phyloP scores from a whole-genome alignment of 1,140 invertebrate genomes.

The Drosophila melanogaster region DNA sequence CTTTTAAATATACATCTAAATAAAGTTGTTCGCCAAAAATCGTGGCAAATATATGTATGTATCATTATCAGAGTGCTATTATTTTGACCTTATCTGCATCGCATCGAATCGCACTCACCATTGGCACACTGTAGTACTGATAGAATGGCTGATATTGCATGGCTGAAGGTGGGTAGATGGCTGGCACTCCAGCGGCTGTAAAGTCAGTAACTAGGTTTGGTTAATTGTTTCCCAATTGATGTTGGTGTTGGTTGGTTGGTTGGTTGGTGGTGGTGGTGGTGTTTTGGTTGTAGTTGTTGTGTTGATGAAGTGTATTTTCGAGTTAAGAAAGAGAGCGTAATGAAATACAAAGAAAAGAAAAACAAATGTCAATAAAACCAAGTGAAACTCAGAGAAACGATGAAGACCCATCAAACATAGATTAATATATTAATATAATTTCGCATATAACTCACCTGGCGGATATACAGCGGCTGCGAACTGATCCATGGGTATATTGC shows the following conservation, averaged over 20 bases:
- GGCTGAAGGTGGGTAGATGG: conserved; percentile 84
- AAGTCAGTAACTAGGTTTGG: conserved; percentile 81
- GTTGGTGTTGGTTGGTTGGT: conserved; percentile 28
- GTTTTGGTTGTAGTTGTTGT: conserved; percentile 42
- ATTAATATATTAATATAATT: neutral
- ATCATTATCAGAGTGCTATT: conserved; percentile 8
- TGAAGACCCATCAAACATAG: conserved; percentile 28
- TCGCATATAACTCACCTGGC: conserved; percentile 68
- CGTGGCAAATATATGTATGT: neutral
- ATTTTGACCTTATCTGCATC: neutral
- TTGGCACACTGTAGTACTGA: conserved; percentile 85
- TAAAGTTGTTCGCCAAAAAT: neutral
- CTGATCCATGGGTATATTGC: conserved; percentile 85
- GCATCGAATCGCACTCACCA: conserved; percentile 63
- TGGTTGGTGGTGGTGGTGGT: conserved; percentile 8
- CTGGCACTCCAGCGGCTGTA: conserved; percentile 84
- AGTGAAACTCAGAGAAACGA: conserved; percentile 43
- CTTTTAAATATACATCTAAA: too few species aligned
- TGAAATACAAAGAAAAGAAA: conserved; percentile 69
- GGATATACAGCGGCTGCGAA: conserved; percentile 84
- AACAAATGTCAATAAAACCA: conserved; percentile 64
- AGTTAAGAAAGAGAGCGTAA: conserved; percentile 48
- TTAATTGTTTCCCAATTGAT: conserved; percentile 66
- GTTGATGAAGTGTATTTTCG: conserved; percentile 34
- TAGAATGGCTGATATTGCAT: conserved; percentile 85